phyloP scores from a whole-genome alignment of 2,797 vertebrate species.

The Rhabdophis nuchalis region DNA sequence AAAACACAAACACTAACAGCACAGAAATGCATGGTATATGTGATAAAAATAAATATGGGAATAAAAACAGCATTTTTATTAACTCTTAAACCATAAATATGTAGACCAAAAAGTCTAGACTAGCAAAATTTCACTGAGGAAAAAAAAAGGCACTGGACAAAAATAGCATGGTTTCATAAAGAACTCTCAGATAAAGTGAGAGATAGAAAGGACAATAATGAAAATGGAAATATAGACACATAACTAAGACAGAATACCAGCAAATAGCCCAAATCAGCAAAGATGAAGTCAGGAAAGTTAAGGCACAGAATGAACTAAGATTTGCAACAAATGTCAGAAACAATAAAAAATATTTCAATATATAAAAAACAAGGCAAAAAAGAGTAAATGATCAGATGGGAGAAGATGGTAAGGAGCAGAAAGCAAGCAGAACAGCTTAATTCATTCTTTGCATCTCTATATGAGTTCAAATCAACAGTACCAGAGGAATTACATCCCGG shows the following conservation, averaged over 20 bases:
- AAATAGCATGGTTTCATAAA: background rate
- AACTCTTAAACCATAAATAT: background rate
- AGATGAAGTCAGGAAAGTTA: too few species aligned
- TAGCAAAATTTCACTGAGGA: background rate
- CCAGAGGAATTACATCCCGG: too few species aligned
- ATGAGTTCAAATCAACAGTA: too few species aligned
- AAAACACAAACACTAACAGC: background rate
- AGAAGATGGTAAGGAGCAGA: too few species aligned
- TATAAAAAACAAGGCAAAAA: too few species aligned
- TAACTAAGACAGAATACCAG: background rate
- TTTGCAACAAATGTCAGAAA: too few species aligned
- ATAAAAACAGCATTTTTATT: background rate
- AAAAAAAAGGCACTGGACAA: background rate
- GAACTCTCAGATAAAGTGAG: background rate
- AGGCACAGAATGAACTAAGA: too few species aligned
- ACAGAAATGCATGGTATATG: background rate
- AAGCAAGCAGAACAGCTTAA: background rate
- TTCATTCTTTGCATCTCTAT: background rate
- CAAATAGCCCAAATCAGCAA: background rate
- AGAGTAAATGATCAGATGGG: background rate
- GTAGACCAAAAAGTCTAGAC: background rate
- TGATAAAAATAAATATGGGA: background rate
- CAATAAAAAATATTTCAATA: too few species aligned
- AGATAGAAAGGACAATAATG: background rate
- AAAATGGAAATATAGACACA: background rate